Conservation (phyloP, 2,888 invertebrate genomes). For the Plemyria rubiginata region DNA sequence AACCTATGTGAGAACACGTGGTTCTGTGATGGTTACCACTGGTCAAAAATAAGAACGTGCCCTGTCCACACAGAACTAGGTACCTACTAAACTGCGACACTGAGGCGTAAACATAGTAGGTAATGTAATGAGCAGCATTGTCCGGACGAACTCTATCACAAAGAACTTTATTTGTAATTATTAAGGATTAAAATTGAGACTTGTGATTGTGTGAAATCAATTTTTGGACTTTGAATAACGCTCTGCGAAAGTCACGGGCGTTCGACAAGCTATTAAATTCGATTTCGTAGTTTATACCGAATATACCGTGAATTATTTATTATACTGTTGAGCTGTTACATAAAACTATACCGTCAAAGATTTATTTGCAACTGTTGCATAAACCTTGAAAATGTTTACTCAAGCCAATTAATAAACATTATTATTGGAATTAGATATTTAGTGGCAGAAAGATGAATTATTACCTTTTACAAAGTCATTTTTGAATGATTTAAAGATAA, state of each 20-base stretch:
- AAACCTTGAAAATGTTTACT: slow-evolving; percentile 18
- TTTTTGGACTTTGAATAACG: too few relatives aligned
- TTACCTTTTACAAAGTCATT: not conserved
- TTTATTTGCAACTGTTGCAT: slow-evolving; percentile 29
- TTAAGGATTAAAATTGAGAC: too few relatives aligned
- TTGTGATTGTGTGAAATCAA: too few relatives aligned
- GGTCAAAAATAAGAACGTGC: too few relatives aligned
- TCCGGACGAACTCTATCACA: too few relatives aligned
- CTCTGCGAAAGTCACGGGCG: not conserved
- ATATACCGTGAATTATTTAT: slow-evolving; percentile 49
- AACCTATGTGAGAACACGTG: too few relatives aligned
- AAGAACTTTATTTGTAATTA: too few relatives aligned
- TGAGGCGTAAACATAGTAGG: too few relatives aligned
- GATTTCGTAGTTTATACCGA: slow-evolving; percentile 34
- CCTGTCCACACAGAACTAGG: too few relatives aligned
- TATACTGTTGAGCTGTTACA: slow-evolving; percentile 31
- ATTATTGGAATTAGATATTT: not conserved
- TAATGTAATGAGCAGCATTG: too few relatives aligned
- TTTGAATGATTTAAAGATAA: not conserved
- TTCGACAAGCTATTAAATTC: not conserved
- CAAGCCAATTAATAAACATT: slow-evolving; percentile 14
- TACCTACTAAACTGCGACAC: too few relatives aligned
- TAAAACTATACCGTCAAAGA: slow-evolving; percentile 21
- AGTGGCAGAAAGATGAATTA: not conserved
- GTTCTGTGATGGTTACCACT: too few relatives aligned